phyloP scores from a whole-genome alignment of 2,797 vertebrate species.

The Dendrocincla fuliginosa region DNA sequence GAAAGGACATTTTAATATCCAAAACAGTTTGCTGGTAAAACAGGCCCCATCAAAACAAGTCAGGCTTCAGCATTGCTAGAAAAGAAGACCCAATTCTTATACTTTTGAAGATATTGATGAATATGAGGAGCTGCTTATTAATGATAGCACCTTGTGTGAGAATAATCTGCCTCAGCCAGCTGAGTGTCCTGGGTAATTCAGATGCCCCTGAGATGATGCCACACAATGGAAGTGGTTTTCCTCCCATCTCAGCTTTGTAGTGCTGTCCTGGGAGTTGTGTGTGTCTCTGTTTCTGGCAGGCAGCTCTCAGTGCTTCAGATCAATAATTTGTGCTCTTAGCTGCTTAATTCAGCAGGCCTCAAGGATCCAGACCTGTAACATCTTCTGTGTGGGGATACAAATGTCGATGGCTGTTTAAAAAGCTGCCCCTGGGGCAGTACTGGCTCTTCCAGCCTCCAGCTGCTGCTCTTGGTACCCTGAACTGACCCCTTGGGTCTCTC shows the following conservation, averaged over 20 bases:
- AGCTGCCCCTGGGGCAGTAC: not conserved
- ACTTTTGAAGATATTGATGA: not conserved
- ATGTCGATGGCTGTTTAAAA: not conserved
- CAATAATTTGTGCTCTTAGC: not conserved
- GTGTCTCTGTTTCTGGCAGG: not conserved
- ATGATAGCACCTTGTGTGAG: rapidly evolving
- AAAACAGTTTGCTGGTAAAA: not conserved
- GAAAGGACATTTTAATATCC: not conserved
- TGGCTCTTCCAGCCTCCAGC: not conserved
- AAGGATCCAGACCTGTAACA: not conserved
- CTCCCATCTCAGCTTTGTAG: not conserved
- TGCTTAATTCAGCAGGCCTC: not conserved
- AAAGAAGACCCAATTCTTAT: not conserved
- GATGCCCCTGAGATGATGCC: not conserved
- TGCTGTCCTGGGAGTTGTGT: not conserved
- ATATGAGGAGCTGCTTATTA: not conserved
- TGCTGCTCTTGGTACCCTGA: not conserved
- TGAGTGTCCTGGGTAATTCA: rapidly evolving
- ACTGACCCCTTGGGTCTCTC: not conserved
- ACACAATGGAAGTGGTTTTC: not conserved
- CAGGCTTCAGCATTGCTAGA: not conserved
- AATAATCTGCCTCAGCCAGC: not conserved
- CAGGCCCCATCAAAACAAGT: not conserved
- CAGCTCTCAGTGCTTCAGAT: not conserved
- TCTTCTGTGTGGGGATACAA: not conserved